Base-by-base conservation (phyloP, 2,888 invertebrate genomes). In the Scaptomyza polygonia region DNA sequence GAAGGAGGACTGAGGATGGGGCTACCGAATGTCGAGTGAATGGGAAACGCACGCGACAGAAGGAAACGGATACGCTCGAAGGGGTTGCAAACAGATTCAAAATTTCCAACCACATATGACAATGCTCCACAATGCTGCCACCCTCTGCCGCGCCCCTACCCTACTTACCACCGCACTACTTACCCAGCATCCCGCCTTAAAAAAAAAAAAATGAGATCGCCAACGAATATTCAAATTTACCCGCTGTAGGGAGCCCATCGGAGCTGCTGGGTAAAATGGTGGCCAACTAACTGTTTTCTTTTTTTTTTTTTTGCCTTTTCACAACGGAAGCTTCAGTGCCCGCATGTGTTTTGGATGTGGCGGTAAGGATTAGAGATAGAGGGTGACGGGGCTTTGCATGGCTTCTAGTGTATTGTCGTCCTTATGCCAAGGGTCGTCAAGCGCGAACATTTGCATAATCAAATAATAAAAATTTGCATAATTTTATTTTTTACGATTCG, bases 381-480 rank as follows among this genome's bases (percentile, higher is more conserved):
- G 7, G 34, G n/a, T n/a, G 18, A 4, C 11, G 30, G 30, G 30
- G 4, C 0, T 29, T 29, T 8, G 40, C 63, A 54, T 70, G 72
- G 53, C 6, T 65, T 65, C 69, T 65, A 76, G 74, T 80, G 74
- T 80, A 88, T 85, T 88, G 86, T 88, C 88, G 88, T 89, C 91
- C 90, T 91, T 91, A 91, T 91, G 91, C 84, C 90, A 91, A 89
- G 91, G 91, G 90, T 90, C 90, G 91, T 91, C 90, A 90, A 86
- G 90, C 89, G 81, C 76, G 80, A 77, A 88, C 88, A 91, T 91
- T 91, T 91, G 91, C 91, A 91, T 91, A 91, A 91, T 91, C 91
- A 91, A 91, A 91, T 91, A 89, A 89, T 90, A 87, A 89, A 91
- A 91, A 89, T 91, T 90, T 91, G 90, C 90, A 91, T 90, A 88